Percentiles rank a stretch among this genome's conserved stretches.
These are phyloP conservation scores for Siderastrea siderea DNA, from an alignment of 92 coral and sea anemone genomes.

Conservation along the genomic window DNA sequence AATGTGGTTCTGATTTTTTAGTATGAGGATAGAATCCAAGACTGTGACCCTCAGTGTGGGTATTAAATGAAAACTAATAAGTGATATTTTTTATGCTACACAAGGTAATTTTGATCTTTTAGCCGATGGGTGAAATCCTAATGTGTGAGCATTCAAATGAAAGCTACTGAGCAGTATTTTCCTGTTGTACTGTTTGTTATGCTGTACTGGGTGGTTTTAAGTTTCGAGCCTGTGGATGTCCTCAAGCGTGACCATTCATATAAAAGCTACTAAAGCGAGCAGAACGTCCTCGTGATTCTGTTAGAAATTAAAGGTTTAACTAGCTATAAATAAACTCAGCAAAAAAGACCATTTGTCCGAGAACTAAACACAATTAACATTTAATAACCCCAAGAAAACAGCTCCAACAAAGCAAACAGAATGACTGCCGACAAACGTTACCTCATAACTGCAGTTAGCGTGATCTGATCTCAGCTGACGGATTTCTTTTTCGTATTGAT, in stretches of 20 bases:
- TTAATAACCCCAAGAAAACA: background rate
- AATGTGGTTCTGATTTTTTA: too few species aligned
- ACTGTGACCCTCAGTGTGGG: too few species aligned
- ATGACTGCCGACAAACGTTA: slow-evolving; percentile 19
- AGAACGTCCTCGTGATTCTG: too few species aligned
- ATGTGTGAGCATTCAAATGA: background rate
- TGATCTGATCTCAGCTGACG: slow-evolving; percentile 82
- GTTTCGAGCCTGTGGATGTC: background rate
- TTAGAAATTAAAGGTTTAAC: too few species aligned
- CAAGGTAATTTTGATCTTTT: too few species aligned
- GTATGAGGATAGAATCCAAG: too few species aligned
- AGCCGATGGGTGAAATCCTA: background rate
- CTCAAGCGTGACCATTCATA: background rate
- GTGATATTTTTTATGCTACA: too few species aligned
- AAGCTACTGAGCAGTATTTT: background rate
- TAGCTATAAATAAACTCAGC: too few species aligned
- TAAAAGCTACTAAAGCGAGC: background rate
- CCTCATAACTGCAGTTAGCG: slow-evolving; percentile 82
- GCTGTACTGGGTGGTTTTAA: background rate
- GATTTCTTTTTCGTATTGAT: slow-evolving; percentile 83
- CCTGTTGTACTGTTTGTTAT: background rate
- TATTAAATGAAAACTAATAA: too few species aligned
- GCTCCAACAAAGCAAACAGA: background rate
- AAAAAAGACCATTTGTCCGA: too few species aligned
- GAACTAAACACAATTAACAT: too few species aligned